Evolutionary conservation across 30 jellyfish, hydroid and myxozoan genomes (phyloP).

Genomic region (Turritopsis dohrnii): DNA sequence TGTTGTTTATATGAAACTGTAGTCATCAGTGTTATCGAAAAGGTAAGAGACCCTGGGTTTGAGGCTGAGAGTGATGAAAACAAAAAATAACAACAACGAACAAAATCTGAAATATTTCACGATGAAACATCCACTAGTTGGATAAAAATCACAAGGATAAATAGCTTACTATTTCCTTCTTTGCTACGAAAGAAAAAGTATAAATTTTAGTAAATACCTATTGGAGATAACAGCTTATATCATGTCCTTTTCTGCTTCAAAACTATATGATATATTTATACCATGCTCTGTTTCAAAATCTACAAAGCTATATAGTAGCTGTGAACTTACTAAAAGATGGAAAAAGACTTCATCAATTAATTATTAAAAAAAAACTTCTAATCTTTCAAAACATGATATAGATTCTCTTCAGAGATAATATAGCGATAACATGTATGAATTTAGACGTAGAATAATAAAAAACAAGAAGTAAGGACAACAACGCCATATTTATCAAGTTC

Average conservation of each 20-base stretch:
- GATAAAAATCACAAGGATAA: too few species aligned
- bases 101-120: too few species aligned
- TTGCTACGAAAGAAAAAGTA: too few species aligned
- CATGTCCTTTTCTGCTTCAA: neutral
- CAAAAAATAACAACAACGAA: neutral
- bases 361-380: neutral
- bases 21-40: too few species aligned
- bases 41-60: too few species aligned
- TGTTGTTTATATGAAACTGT: too few species aligned
- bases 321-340: neutral
- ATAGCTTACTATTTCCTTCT: too few species aligned
- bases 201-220: too few species aligned
- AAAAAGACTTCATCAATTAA: neutral
- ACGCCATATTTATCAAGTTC: too few species aligned
- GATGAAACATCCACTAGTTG: too few species aligned
- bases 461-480: neutral
- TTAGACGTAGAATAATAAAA: neutral
- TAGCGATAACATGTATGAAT: neutral
- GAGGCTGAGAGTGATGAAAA: neutral
- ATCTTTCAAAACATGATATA: neutral
- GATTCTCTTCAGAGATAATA: neutral
- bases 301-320: neutral
- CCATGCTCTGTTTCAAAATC: neutral
- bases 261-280: neutral
- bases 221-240: too few species aligned